Evolutionary conservation across 1,140 invertebrate genomes (phyloP).

Genomic region (Mercenaria mercenaria): DNA sequence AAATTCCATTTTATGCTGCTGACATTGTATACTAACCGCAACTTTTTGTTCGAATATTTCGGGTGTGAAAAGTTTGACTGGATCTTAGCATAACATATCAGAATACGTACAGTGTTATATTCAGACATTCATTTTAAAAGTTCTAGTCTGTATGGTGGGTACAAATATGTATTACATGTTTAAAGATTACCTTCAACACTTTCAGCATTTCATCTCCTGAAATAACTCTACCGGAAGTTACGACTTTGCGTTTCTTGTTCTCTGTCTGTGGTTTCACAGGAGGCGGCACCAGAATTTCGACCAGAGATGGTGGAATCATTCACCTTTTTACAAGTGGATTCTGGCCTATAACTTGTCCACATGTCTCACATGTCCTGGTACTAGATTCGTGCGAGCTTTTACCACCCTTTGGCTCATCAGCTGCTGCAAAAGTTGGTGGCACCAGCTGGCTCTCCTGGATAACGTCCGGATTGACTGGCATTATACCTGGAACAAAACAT

Average conservation of each 20-base stretch:
- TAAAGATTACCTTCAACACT: not conserved
- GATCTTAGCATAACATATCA: no score
- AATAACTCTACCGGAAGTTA: not conserved
- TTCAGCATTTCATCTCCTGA: not conserved
- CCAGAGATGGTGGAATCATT: not conserved
- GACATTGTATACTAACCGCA: no score
- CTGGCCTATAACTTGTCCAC: not conserved
- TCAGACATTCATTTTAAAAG: no score
- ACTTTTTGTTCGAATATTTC: no score
- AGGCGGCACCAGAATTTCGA: not conserved
- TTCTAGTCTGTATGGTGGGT: no score
- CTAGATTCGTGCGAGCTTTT: no score
- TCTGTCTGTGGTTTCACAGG: not conserved
- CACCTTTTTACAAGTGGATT: not conserved
- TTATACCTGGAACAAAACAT: not conserved
- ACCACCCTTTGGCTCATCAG: no score
- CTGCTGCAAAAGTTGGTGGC: not conserved
- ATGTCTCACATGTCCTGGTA: not conserved
- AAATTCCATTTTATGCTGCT: no score
- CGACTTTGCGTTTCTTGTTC: not conserved
- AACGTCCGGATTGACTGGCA: not conserved
- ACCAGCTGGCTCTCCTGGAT: not conserved
- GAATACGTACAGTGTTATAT: no score
- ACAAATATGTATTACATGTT: no score
- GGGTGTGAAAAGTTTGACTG: no score